Evolutionary conservation across 2,113 vertebrate genomes (phyloP).

Genomic region (Brachirus orientalis): DNA sequence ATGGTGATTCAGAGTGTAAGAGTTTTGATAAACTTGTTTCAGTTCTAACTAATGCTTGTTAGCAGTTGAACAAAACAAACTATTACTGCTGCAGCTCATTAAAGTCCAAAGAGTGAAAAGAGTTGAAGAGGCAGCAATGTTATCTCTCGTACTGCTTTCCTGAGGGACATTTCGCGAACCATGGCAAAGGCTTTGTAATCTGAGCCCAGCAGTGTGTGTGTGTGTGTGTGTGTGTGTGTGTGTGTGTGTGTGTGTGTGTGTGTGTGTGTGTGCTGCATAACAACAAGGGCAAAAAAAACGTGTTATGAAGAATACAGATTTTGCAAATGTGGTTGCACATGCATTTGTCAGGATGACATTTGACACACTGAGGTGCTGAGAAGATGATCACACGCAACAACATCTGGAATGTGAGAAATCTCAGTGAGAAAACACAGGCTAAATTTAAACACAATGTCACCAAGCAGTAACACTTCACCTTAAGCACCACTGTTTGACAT

Average conservation of each 20-base stretch:
- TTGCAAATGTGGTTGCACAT: not conserved
- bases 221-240: slow-evolving; percentile 1
- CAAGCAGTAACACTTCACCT: not conserved
- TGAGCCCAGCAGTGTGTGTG: slow-evolving; percentile 58
- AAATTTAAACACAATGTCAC: not conserved
- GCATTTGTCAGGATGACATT: not conserved
- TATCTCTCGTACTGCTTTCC: slow-evolving; percentile 46
- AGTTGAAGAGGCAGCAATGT: slow-evolving; percentile 45
- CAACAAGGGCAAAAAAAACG: slow-evolving; percentile 25
- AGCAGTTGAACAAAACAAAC: too few species aligned
- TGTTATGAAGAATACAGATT: slow-evolving; percentile 1
- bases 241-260: not conserved
- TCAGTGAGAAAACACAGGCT: not conserved
- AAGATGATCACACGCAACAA: not conserved
- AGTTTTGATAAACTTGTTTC: too few species aligned
- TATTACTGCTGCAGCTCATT: slow-evolving; percentile 57
- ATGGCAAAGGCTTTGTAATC: slow-evolving; percentile 65
- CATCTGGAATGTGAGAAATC: not conserved
- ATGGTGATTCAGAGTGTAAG: too few species aligned
- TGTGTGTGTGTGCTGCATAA: slow-evolving; percentile 24
- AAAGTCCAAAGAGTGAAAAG: slow-evolving; percentile 48
- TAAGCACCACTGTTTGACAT: too few species aligned
- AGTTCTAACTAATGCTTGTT: too few species aligned
- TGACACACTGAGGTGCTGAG: not conserved
- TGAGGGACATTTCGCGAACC: slow-evolving; percentile 61